Percentiles rank a stretch among this genome's conserved stretches.
phyloP scores from a whole-genome alignment of 23 tunicate genomes.

The Ascidia mentula region DNA sequence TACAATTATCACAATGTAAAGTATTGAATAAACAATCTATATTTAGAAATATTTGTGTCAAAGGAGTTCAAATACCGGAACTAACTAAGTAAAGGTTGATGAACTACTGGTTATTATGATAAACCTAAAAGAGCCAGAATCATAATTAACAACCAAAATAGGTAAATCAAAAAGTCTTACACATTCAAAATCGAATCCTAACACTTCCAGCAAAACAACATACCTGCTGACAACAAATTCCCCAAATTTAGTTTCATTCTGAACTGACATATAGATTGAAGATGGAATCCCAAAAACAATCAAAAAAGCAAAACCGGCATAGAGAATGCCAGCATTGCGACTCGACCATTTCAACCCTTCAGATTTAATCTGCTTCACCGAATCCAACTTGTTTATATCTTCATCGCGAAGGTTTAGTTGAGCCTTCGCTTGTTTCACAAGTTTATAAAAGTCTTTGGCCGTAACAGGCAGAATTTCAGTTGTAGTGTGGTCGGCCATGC shows the following conservation, averaged over 20 bases:
- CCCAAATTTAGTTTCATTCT: constrained; percentile 33
- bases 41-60: no score
- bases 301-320: constrained; percentile 26
- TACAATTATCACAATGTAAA: no score
- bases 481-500: neutral
- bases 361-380: constrained; percentile 35
- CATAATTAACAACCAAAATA: no score
- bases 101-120: no score
- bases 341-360: constrained; percentile 25
- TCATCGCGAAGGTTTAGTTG: constrained; percentile 54
- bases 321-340: constrained; percentile 15
- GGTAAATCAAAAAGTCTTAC: no score
- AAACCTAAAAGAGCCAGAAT: no score
- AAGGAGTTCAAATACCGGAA: no score
- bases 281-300: constrained; percentile 37
- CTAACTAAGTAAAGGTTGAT: no score
- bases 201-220: no score
- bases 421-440: constrained; percentile 50
- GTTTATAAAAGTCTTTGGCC: constrained; percentile 28
- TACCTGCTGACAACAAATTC: constrained; percentile 33
- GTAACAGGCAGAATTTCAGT: neutral
- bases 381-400: constrained; percentile 30
- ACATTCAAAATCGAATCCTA: no score
- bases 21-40: no score
- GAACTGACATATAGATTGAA: constrained; percentile 21